phyloP scores from a whole-genome alignment of 2,113 vertebrate species.

The Sinocyclocheilus maitianheensis region DNA sequence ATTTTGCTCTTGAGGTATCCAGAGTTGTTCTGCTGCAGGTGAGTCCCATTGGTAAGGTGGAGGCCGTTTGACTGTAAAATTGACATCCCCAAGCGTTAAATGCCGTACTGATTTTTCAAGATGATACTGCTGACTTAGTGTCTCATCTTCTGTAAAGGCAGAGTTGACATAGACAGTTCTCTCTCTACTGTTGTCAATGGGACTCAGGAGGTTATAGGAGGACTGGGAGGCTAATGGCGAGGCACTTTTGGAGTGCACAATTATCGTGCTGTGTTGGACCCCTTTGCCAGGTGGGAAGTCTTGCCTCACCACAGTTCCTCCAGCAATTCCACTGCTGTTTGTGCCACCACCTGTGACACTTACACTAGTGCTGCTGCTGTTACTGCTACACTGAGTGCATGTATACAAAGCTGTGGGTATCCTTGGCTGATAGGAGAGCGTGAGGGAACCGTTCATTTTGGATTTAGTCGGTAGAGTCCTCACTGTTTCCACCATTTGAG shows the following conservation, averaged over 20 bases:
- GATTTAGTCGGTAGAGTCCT: slow-evolving; percentile 86
- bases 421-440: slow-evolving; percentile 83
- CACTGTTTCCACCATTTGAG: slow-evolving; percentile 85
- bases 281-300: slow-evolving; percentile 79
- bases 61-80: slow-evolving; percentile 83
- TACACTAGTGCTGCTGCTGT: slow-evolving; percentile 72
- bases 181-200: slow-evolving; percentile 83
- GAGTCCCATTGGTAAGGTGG: slow-evolving; percentile 96
- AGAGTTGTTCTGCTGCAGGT: slow-evolving; percentile 87
- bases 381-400: slow-evolving; percentile 92
- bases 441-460: slow-evolving; percentile 83
- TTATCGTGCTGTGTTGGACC: slow-evolving; percentile 84
- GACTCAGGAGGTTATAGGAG: slow-evolving; percentile 89
- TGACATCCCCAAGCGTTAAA: slow-evolving; percentile 80
- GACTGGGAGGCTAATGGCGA: slow-evolving; percentile 89
- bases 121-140: slow-evolving; percentile 86
- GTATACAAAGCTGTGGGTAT: slow-evolving; percentile 86
- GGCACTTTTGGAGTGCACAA: slow-evolving; percentile 86
- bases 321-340: slow-evolving; percentile 75
- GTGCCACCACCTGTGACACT: slow-evolving; percentile 74
- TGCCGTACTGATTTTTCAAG: slow-evolving; percentile 89
- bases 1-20: slow-evolving; percentile 92
- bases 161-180: slow-evolving; percentile 94
- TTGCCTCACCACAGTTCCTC: slow-evolving; percentile 79
- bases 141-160: slow-evolving; percentile 94